phyloP scores from a whole-genome alignment of 2,797 vertebrate genomes.

The Morus bassanus region DNA sequence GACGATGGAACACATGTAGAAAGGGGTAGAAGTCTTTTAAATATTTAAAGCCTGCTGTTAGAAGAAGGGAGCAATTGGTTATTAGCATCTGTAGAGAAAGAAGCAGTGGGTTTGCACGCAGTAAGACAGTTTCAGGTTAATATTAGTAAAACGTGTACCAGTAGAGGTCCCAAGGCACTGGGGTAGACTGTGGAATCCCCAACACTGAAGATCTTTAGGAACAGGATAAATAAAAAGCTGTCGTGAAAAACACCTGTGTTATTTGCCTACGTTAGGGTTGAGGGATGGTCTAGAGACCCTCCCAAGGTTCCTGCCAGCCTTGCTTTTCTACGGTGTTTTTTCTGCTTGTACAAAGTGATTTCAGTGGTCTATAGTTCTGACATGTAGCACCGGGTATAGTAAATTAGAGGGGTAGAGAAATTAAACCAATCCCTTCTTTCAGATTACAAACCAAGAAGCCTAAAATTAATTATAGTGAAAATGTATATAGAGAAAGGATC shows the following conservation, averaged over 20 bases:
- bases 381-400: background rate
- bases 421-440: background rate
- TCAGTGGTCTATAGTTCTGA: background rate
- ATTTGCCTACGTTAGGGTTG: rapidly evolving
- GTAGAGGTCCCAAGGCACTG: background rate
- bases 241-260: background rate
- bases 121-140: background rate
- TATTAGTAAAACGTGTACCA: background rate
- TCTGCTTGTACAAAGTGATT: background rate
- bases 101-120: background rate
- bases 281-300: background rate
- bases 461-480: background rate
- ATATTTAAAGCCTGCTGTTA: background rate
- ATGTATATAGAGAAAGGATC: background rate
- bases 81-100: background rate
- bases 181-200: background rate
- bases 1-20: background rate
- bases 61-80: background rate
- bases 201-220: background rate
- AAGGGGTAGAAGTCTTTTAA: background rate
- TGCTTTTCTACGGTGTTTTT: background rate
- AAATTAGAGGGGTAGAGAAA: background rate
- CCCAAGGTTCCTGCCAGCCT: background rate
- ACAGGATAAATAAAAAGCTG: background rate
- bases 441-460: background rate